A percentile compares a stretch with the other conserved stretches of the same genome.
Conservation (phyloP, 2,797 vertebrate species). For the Malacoctenus gilli region DNA sequence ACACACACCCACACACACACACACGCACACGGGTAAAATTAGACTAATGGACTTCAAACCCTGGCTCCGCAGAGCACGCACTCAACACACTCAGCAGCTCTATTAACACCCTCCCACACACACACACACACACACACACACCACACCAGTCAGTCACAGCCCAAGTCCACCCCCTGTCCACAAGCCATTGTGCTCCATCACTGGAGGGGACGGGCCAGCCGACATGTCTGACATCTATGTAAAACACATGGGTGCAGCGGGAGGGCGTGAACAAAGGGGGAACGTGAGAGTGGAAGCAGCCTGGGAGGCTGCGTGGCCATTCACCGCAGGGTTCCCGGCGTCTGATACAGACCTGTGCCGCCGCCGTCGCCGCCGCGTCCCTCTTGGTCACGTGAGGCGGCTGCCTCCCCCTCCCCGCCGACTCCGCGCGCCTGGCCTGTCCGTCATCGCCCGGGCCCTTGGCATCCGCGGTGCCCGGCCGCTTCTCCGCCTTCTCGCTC, state of each 20-base stretch:
- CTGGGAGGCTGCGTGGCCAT: no score
- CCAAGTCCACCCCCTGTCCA: slow-evolving; percentile 57
- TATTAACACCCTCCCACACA: slow-evolving; percentile 34
- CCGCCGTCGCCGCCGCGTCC: slow-evolving; percentile 79
- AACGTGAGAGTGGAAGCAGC: slow-evolving; percentile 29
- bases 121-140: slow-evolving; percentile 7
- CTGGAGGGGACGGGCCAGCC: slow-evolving; percentile 65
- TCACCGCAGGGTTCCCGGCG: slow-evolving; percentile 26
- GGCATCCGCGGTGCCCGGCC: slow-evolving; percentile 48
- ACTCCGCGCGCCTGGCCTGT: slow-evolving; percentile 61
- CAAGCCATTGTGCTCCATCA: slow-evolving; percentile 66
- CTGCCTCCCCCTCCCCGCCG: slow-evolving; percentile 72
- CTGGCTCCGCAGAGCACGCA: background rate
- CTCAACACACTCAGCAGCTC: slow-evolving; percentile 19
- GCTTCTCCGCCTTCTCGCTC: slow-evolving; percentile 82
- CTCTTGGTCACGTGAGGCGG: slow-evolving; percentile 71
- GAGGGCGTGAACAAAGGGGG: slow-evolving; percentile 40
- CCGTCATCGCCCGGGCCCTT: slow-evolving; percentile 76
- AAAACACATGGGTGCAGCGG: slow-evolving; percentile 62
- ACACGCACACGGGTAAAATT: background rate
- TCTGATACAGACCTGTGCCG: slow-evolving; percentile 77
- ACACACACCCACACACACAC: background rate
- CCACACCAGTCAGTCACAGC: slow-evolving; percentile 57
- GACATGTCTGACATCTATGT: slow-evolving; percentile 80
- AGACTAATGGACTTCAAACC: background rate